Conservation (phyloP, 2,797 vertebrate genomes). For the Martes flavigula region DNA sequence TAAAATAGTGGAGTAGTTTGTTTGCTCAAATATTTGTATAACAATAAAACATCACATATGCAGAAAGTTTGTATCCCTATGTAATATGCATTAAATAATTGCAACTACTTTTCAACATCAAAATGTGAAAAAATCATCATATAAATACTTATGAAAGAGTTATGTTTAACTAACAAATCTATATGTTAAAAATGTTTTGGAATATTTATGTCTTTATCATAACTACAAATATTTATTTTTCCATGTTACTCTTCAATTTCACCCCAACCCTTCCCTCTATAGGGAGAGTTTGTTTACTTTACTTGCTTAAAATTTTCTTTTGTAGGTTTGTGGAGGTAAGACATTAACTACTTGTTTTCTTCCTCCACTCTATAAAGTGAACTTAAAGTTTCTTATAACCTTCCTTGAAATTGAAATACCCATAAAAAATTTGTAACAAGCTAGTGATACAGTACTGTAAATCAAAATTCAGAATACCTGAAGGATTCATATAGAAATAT, state of each 20-base stretch:
- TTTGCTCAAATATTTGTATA: background rate
- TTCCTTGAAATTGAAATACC: background rate
- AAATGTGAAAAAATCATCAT: background rate
- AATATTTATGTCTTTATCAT: background rate
- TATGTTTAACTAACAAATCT: background rate
- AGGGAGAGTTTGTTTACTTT: background rate
- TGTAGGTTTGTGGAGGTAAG: background rate
- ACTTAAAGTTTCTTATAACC: background rate
- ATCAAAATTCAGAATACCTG: too few relatives aligned
- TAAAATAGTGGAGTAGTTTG: background rate
- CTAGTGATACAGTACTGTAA: background rate
- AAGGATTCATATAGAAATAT: too few relatives aligned
- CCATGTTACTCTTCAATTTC: background rate
- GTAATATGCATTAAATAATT: background rate
- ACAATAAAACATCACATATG: background rate
- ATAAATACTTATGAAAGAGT: background rate
- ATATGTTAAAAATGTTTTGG: background rate
- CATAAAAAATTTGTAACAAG: background rate
- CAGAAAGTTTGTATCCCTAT: background rate
- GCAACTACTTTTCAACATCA: background rate
- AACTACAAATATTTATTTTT: background rate
- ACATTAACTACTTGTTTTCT: background rate
- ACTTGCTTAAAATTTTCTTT: background rate
- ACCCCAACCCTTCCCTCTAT: background rate
- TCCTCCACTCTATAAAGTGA: background rate